These are phyloP conservation scores for Petrosia ficiformis DNA, from an alignment of 37 sponge, comb jelly and placozoan genomes.

Conservation along the genomic window DNA sequence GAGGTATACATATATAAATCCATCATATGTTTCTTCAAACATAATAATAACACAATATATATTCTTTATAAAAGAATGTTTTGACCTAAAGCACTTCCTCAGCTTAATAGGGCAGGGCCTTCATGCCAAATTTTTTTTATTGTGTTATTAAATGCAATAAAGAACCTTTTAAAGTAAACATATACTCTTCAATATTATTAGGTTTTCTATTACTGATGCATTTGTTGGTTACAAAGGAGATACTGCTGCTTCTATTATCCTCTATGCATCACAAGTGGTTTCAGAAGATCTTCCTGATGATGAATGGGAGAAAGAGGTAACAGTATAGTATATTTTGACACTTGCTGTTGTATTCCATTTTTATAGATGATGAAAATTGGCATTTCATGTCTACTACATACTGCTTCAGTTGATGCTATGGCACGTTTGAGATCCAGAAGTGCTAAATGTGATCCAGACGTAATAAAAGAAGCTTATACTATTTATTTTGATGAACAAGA, in stretches of 20 bases:
- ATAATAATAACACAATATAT: too few species aligned
- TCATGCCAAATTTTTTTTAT: neutral
- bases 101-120: too few species aligned
- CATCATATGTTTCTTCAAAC: too few species aligned
- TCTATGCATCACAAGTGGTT: too few species aligned
- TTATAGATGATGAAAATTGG: neutral
- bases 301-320: too few species aligned
- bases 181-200: neutral
- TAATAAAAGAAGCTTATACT: neutral
- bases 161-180: too few species aligned
- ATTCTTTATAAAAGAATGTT: too few species aligned
- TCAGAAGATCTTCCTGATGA: too few species aligned
- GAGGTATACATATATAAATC: neutral
- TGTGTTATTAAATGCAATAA: too few species aligned
- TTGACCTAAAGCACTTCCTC: too few species aligned
- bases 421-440: conserved; percentile 23
- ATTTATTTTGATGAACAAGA: conserved; percentile 51
- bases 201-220: conserved; percentile 3
- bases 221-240: conserved; percentile 27
- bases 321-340: too few species aligned
- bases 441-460: neutral
- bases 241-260: conserved; percentile 13
- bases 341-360: neutral
- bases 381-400: conserved; percentile 46
- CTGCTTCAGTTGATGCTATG: conserved; percentile 63